These are phyloP conservation scores for Orthonyx spaldingii DNA, from an alignment of 2,113 vertebrate species.

Conservation along the genomic window DNA sequence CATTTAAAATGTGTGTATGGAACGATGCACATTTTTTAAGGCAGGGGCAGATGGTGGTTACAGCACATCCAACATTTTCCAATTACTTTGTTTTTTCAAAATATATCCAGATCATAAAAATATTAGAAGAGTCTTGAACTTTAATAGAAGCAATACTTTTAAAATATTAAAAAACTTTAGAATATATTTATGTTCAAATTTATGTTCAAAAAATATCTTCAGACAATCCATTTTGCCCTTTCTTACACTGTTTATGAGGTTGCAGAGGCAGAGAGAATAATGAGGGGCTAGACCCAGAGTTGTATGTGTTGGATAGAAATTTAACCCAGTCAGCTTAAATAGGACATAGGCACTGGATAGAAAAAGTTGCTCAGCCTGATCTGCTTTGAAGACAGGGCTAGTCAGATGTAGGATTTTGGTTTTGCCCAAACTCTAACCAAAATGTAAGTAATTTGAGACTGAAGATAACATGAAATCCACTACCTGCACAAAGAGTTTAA, in stretches of 20 bases:
- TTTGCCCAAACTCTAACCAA: neutral
- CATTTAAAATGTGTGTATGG: conserved; percentile 25
- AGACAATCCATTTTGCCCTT: neutral
- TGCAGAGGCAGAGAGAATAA: neutral
- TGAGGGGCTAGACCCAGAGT: neutral
- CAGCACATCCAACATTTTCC: conserved; percentile 50
- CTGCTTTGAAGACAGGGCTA: neutral
- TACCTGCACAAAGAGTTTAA: neutral
- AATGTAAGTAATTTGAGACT: neutral
- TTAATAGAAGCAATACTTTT: neutral
- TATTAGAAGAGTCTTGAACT: neutral
- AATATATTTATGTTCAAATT: neutral
- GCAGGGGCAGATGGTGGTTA: conserved; percentile 21
- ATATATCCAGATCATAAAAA: conserved; percentile 34
- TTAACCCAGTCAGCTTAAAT: neutral
- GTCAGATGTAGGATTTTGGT: neutral
- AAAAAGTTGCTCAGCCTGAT: neutral
- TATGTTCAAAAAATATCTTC: neutral
- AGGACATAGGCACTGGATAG: neutral
- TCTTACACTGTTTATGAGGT: neutral
- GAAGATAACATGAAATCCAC: neutral
- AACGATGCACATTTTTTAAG: conserved; percentile 44
- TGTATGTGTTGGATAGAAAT: neutral
- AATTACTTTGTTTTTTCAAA: conserved; percentile 51
- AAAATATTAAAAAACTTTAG: neutral